Conservation (phyloP, 2,888 invertebrate species). For the Lordiphosa andalusiaca region DNA sequence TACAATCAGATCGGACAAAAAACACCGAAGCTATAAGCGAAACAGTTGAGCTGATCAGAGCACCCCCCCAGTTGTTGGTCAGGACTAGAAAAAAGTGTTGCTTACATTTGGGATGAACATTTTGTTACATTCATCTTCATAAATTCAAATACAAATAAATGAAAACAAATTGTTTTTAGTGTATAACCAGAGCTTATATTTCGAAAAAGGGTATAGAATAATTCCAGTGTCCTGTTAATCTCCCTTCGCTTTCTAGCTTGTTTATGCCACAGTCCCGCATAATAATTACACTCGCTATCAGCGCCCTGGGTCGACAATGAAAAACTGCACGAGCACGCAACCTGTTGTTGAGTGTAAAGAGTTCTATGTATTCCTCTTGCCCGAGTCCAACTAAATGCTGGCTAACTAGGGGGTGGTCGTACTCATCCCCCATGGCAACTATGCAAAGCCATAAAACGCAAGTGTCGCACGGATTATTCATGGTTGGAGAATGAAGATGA, state of each 20-base stretch:
- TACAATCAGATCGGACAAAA: too few relatives aligned
- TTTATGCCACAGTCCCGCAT: slow-evolving; percentile 53
- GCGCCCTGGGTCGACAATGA: slow-evolving; percentile 58
- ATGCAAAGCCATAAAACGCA: slow-evolving; percentile 72
- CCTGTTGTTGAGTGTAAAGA: slow-evolving; percentile 44
- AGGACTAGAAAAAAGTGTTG: too few relatives aligned
- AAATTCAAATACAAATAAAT: too few relatives aligned
- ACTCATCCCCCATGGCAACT: slow-evolving; percentile 27
- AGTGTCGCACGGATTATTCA: slow-evolving; percentile 69
- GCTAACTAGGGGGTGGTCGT: slow-evolving; percentile 8
- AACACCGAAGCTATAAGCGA: too few relatives aligned
- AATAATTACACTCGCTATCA: slow-evolving; percentile 71
- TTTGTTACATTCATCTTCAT: too few relatives aligned
- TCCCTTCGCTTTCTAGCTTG: slow-evolving; percentile 18
- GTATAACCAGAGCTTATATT: too few relatives aligned
- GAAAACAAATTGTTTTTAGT: too few relatives aligned
- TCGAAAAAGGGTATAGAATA: too few relatives aligned
- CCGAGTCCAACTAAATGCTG: slow-evolving; percentile 25
- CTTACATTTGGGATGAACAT: too few relatives aligned
- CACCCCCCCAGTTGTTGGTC: too few relatives aligned
- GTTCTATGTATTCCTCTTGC: neutral
- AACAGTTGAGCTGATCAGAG: too few relatives aligned
- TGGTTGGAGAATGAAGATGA: slow-evolving; percentile 62
- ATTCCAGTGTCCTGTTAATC: neutral
- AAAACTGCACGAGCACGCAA: slow-evolving; percentile 62